Percentiles rank a stretch among this genome's conserved stretches.
These are phyloP conservation scores for Pelecanoides urinatrix DNA, from an alignment of 2,113 vertebrate species.

Conservation along the genomic window DNA sequence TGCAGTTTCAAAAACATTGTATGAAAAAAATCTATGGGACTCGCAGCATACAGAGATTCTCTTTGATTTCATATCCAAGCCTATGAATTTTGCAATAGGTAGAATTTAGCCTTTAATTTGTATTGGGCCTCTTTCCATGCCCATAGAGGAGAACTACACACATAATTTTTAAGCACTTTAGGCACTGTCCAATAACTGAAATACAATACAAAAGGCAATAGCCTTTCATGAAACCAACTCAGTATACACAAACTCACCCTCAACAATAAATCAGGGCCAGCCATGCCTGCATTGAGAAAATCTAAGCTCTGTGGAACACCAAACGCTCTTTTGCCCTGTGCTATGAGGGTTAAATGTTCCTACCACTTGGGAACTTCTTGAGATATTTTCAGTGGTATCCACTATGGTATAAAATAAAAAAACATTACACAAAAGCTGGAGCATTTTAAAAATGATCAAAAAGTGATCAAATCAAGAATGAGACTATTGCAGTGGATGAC, in stretches of 20 bases:
- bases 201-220: not conserved
- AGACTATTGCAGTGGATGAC: not conserved
- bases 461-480: not conserved
- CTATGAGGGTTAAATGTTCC: not conserved
- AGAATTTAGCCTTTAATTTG: conserved; percentile 24
- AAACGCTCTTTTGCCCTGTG: not conserved
- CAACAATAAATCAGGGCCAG: not conserved
- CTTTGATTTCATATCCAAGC: not conserved
- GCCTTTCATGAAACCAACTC: not conserved
- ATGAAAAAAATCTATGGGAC: not conserved
- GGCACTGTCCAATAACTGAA: not conserved
- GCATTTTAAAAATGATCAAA: not conserved
- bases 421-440: not conserved
- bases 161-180: not conserved
- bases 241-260: not conserved
- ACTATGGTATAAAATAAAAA: not conserved
- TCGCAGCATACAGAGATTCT: not conserved
- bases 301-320: not conserved
- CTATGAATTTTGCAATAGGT: not conserved
- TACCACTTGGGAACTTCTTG: not conserved
- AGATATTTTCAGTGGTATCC: not conserved
- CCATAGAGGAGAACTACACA: not conserved
- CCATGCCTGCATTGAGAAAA: not conserved
- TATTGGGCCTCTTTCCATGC: not conserved
- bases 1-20: not conserved